Evolutionary conservation across 1,140 invertebrate species (phyloP), one percentile per base, ranked within the genome.

Genomic region (Agraylea sexmaculata): DNA sequence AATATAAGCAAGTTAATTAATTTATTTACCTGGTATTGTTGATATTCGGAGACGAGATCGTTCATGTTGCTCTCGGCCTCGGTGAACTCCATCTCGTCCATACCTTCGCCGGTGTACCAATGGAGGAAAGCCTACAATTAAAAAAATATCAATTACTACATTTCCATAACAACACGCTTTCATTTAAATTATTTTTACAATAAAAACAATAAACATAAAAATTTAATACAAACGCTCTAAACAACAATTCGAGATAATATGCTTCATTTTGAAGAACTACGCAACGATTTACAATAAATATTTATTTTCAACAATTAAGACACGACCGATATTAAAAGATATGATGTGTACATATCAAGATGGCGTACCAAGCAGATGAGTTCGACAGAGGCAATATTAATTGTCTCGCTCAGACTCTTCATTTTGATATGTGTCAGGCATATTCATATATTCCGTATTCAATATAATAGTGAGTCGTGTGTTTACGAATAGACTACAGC

Each of bases 81-180:
- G 47, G 72, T 85, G 63, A 78, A 77, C 51, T 77, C 74, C 74
- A 77, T 75, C 58, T 89, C 85, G 42, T 83, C 82, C 66, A 89
- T 86, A 43, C 83, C 82, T 55, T 86, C 82, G 19, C 82, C 82
- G 16, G 82, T 86, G 66, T 83, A 83, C 87, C 87, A 90, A 71
- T 90, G 59, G 73, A 90, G 68, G 74, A 90, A 89, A 60, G 87
- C 87, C 60, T 87, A 28, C 25, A 29, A 32, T 13, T 38, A 3
- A 12, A 27, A 5, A 28, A 2, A 28, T 13, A 8, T 25, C 6
- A 27, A 12, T 12, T 25, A 11, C 3, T 15, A 11, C 23, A 27
- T 27, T 27, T 27, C 7, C 7, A 7, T 8, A 27, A 8, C 23
- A 8, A n/a, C 23, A 27, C 23, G n/a, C n/a, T 8, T 8, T 27